Percentiles rank a stretch among this genome's conserved stretches.
These are phyloP conservation scores for Odontomachus brunneus DNA, from an alignment of 1,140 invertebrate species.

Conservation along the genomic window DNA sequence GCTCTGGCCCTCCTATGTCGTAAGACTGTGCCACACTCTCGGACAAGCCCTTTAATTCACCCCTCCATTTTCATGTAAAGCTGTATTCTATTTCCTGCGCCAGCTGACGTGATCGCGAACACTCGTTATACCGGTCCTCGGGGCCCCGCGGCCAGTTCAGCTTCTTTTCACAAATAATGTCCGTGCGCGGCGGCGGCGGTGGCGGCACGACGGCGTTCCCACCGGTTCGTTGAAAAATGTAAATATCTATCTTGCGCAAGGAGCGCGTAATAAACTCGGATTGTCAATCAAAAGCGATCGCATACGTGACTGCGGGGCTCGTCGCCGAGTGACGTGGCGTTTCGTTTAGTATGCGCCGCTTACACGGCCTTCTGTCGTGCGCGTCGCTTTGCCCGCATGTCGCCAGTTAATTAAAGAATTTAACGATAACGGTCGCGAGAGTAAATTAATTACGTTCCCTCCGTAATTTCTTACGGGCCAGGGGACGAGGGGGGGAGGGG, in stretches of 20 bases:
- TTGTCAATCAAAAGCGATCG: constrained; percentile 49
- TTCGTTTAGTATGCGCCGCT: constrained; percentile 33
- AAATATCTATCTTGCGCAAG: constrained; percentile 26
- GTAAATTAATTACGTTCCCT: constrained; percentile 36
- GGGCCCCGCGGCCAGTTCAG: constrained; percentile 5
- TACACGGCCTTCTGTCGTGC: not conserved
- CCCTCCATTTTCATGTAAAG: constrained; percentile 70
- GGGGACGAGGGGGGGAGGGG: too few species aligned
- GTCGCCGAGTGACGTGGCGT: constrained; percentile 21
- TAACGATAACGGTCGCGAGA: constrained; percentile 24
- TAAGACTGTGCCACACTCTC: constrained; percentile 2
- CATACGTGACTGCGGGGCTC: not conserved
- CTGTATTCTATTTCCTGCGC: constrained; percentile 45
- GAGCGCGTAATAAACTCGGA: constrained; percentile 20
- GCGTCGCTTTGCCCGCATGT: constrained; percentile 22
- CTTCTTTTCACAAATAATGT: constrained; percentile 50
- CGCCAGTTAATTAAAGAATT: constrained; percentile 49
- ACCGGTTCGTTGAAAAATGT: constrained; percentile 7
- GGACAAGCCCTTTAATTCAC: constrained; percentile 60
- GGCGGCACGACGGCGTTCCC: constrained; percentile 6
- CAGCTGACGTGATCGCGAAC: constrained; percentile 31
- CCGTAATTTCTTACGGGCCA: constrained; percentile 19
- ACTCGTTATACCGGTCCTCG: constrained; percentile 51
- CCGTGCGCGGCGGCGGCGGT: not conserved
- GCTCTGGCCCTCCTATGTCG: constrained; percentile 19